Evolutionary conservation across 2,888 invertebrate species (phyloP), one percentile per base, ranked within the genome.

Genomic region (Cyrtodaria siliqua): DNA sequence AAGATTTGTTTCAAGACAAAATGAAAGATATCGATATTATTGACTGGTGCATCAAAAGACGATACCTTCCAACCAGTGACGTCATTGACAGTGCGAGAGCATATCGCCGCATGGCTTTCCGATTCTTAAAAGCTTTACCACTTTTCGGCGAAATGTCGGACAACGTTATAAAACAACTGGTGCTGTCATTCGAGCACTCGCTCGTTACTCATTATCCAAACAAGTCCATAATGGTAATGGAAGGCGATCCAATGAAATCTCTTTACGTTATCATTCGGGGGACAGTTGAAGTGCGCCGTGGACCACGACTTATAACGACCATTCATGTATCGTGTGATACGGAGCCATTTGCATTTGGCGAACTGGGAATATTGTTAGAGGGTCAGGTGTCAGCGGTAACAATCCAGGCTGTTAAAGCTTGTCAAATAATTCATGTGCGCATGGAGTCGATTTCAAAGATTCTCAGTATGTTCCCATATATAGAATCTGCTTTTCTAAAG

Each of bases 21-120:
- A 29, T 26, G 2, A 47, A 68, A 14, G 42, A 64, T n/a, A 20
- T 81, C 18, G 78, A 82, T n/a, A 47, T 78, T 8, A 74, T 82
- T 4, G 85, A 83, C 44, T 83, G 81, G 82, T 82, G 73, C 50
- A 76, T 83, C 4, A 27, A 47, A 33, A 60, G 71, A n/a, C 70
- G 72, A 4, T 85, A 82, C 64, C 50, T 85, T 8, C 85, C 85
- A 3, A 74, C 68, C 0, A 71, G 73, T 18, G 63, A 64, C n/a
- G 50, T 24, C 8, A 55, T 85, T 9, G 82, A 85, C 55, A 59
- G 38, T 0, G 60, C 49, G 0, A 63, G 76, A 56, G 63, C 61
- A 23, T 63, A 73, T 24, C 52, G 82, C 2, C 61, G 83, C 9
- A 47, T 78, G 47, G 69, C 75, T 12, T 72, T 79, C 8, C 63